Evolutionary conservation across 2,797 vertebrate species (phyloP), one percentile per base, ranked within the genome.

Genomic region (Takifugu ocellatus): DNA sequence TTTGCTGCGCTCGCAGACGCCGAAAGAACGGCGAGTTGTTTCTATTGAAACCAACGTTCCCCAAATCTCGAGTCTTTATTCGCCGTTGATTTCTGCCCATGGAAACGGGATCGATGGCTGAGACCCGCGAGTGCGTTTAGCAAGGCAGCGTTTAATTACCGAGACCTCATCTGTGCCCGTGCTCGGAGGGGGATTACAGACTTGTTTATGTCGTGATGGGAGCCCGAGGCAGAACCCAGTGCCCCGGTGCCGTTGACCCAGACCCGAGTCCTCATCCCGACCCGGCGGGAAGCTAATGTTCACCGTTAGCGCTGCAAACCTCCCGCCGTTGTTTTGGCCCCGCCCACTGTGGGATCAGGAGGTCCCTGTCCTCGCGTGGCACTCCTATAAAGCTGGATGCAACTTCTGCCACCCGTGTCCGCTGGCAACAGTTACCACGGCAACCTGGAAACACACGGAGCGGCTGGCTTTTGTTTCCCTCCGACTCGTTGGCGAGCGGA

Each of bases 341-440:
- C 51, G 14, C 44, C 25, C 27, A 14, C 65, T 58, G 27, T 25
- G 54, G 53, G 61, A 46, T 49, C 39, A 6, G 5, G 49, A 39
- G 55, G 60, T 45, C 57, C 27, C 45, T 77, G 56, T 62, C 54
- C 33, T 68, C 75, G 75, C 63, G 49, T 71, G 44, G 36, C 83
- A 76, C 70, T 65, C 68, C 51, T 81, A 67, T 27, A 57, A 81
- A 64, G 51, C 53, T 54, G 51, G 50, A 61, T 59, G 66, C 62
- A 65, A 61, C 66, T 55, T 49, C 59, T 54, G 74, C 72, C 57
- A 64, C 58, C 36, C 8, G 12, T 39, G 42, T 70, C 67, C 54
- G 68, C 63, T 66, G 72, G 72, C 61, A 76, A 55, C 65, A 44
- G 81, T 90, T 85, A 60, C 87, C 78, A 80, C 75, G 80, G 83